Base-by-base conservation (phyloP, 2,888 invertebrate species). In the Volucella inanis region DNA sequence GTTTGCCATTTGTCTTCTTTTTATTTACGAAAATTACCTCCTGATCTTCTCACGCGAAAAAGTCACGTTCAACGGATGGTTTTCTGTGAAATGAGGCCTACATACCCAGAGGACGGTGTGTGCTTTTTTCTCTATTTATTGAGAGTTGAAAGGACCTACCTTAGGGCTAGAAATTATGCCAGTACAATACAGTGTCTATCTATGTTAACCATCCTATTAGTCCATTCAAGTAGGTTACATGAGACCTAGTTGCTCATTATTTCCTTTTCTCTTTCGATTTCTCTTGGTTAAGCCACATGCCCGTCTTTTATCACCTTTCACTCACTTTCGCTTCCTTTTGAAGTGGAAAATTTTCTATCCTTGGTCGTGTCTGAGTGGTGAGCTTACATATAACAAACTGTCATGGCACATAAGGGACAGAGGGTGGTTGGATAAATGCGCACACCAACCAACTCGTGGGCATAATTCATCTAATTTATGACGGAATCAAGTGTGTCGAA, bases 21-120 rank as follows among this genome's bases (percentile, higher is more conserved):
- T 50, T 18, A 38, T 18, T 62, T 64, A 41, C 14, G 50, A 67
- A 80, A 76, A 84, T 80, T 76, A 74, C 79, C 71, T 71, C 84
- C 76, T 71, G 71, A 84, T 54, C 79, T 75, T 75, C 84, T 71
- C 84, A 84, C 84, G 84, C 84, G 84, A 84, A 79, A 79, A 84
- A 84, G 84, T 84, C 84, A 84, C 84, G 84, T 84, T 84, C 84
- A 74, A 74, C 75, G 79, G 79, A 76, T 80, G 84, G 79, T 54
- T 84, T 84, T 71, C 75, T 71, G 67, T 50, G 71, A 76, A 84
- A 84, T 84, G 79, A 79, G 84, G 79, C 71, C 79, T 74, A 84
- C 67, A 70, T 84, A 71, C 79, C 71, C 55, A 15, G 50, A 68
- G 22, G 31, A 31, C 6, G 31, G 31, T 31, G 31, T 31, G 31